Evolutionary conservation across 2,797 vertebrate species (phyloP).

Genomic region (Hippopotamyrus pictus): DNA sequence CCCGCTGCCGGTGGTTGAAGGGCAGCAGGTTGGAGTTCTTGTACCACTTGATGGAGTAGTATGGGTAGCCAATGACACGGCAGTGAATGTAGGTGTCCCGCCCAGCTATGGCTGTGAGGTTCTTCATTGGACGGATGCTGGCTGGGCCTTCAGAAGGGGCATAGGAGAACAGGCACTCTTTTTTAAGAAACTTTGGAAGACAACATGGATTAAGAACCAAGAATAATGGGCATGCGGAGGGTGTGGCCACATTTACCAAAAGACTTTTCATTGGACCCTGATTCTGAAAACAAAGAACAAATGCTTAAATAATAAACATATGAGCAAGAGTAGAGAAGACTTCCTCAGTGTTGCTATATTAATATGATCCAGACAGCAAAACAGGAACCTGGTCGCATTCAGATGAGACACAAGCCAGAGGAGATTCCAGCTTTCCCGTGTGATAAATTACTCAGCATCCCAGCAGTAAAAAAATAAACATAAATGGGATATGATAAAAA

Average conservation of each 20-base stretch:
- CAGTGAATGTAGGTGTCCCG: constrained; percentile 95
- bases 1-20: constrained; percentile 95
- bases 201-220: not conserved
- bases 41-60: constrained; percentile 99
- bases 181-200: constrained; percentile 51
- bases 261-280: not conserved
- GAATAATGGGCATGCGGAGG: not conserved
- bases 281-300: not conserved
- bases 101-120: constrained; percentile 93
- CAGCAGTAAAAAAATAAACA: not conserved
- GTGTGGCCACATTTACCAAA: not conserved
- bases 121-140: constrained; percentile 85
- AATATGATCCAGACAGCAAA: not conserved
- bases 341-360: not conserved
- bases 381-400: not conserved
- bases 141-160: constrained; percentile 75
- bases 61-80: constrained; percentile 93
- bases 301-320: not conserved
- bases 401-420: not conserved
- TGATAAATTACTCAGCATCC: constrained; percentile 12
- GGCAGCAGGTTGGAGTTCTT: constrained; percentile 93
- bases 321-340: not conserved
- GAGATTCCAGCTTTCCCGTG: not conserved
- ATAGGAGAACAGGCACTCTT: constrained; percentile 67
- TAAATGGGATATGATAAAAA: not conserved